These are phyloP conservation scores for Onychomys torridus DNA, from an alignment of 2,797 vertebrate species.

Conservation along the genomic window DNA sequence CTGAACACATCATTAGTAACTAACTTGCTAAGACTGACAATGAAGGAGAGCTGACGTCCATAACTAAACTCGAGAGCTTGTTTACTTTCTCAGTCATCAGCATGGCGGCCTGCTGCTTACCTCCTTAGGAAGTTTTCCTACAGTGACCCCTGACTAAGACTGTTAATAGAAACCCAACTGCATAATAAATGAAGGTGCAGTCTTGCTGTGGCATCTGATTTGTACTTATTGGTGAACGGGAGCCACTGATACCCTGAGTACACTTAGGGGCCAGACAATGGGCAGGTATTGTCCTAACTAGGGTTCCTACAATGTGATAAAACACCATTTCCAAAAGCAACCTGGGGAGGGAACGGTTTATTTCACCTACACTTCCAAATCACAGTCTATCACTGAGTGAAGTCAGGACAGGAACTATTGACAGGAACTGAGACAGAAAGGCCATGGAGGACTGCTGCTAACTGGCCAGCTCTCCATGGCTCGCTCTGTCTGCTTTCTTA, in stretches of 20 bases:
- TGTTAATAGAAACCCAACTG: conserved; percentile 25
- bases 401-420: neutral
- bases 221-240: neutral
- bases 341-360: neutral
- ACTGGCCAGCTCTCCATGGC: neutral
- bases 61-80: neutral
- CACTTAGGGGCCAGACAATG: neutral
- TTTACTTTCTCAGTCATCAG: conserved; percentile 13
- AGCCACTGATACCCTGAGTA: conserved; percentile 11
- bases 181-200: neutral
- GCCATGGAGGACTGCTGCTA: neutral
- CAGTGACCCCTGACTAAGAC: neutral
- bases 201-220: conserved; percentile 49
- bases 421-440: too few relatives aligned
- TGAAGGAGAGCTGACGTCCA: neutral
- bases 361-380: neutral
- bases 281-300: neutral
- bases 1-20: neutral
- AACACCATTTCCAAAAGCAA: neutral
- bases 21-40: conserved; percentile 6
- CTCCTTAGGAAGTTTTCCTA: neutral
- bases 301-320: neutral
- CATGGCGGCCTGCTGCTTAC: neutral
- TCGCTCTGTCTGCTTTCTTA: neutral
- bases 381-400: neutral